These are phyloP conservation scores for Coregonus ussuriensis DNA, from an alignment of 2,797 vertebrate genomes.

Conservation along the genomic window DNA sequence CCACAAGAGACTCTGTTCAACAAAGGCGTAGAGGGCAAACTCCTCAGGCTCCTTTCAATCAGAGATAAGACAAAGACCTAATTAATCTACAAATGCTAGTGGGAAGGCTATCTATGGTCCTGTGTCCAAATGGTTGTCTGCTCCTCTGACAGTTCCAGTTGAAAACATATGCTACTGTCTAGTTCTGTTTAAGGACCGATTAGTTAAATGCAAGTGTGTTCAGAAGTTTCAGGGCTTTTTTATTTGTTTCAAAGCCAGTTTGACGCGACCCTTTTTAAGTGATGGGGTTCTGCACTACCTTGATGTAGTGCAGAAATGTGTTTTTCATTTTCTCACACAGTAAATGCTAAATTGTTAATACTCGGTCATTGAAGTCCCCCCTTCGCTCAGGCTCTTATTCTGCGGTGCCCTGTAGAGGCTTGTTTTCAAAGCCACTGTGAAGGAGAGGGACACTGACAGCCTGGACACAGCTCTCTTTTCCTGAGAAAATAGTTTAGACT, in stretches of 20 bases:
- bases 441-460: neutral
- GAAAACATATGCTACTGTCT: neutral
- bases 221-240: neutral
- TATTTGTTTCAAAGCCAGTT: neutral
- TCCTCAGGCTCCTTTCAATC: slow-evolving; percentile 53
- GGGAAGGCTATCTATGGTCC: slow-evolving; percentile 31
- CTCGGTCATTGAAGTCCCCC: neutral
- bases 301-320: neutral
- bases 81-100: slow-evolving; percentile 53
- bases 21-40: slow-evolving; percentile 67
- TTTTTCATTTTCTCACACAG: neutral
- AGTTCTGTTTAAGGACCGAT: neutral
- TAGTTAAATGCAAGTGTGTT: neutral
- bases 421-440: neutral
- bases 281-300: neutral
- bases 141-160: slow-evolving; percentile 27
- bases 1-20: slow-evolving; percentile 60
- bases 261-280: neutral
- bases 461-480: neutral
- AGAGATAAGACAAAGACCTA: slow-evolving; percentile 58
- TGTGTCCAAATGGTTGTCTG: slow-evolving; percentile 19
- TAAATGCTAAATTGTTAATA: neutral
- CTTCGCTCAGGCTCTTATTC: neutral
- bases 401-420: neutral
- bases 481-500: slow-evolving; percentile 23